Evolutionary conservation across 2,888 invertebrate species (phyloP).

Genomic region (Xylota sylvarum): DNA sequence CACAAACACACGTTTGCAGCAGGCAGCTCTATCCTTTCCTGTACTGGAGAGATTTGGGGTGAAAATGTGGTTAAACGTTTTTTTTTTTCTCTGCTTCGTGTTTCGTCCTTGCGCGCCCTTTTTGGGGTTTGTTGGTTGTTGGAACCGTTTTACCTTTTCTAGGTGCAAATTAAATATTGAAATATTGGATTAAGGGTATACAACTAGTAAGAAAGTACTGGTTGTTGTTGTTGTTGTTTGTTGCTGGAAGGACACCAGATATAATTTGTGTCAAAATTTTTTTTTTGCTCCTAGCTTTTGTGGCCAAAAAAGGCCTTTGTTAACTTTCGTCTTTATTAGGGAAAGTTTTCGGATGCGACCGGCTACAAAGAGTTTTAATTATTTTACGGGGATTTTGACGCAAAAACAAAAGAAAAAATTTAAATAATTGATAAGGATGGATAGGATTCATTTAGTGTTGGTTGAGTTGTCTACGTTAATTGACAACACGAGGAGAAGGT

Average conservation of each 20-base stretch:
- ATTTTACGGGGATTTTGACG: slow-evolving; percentile 25
- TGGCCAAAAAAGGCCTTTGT: slow-evolving; percentile 18
- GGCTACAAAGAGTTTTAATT: slow-evolving; percentile 40
- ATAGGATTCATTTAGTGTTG: neutral
- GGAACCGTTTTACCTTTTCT: slow-evolving; percentile 44
- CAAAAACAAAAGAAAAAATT: slow-evolving; percentile 10
- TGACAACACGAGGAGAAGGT: slow-evolving; percentile 8
- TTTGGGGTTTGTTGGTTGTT: slow-evolving; percentile 8
- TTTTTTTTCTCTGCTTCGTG: neutral
- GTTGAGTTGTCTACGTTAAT: neutral
- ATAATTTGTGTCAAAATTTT: slow-evolving; percentile 49
- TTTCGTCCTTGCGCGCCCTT: neutral
- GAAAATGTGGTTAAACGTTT: slow-evolving; percentile 36
- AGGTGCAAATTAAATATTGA: slow-evolving; percentile 71
- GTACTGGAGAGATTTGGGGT: neutral
- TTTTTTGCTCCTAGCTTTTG: neutral
- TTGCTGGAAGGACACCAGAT: neutral
- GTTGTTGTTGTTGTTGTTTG: neutral
- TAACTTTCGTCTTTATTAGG: slow-evolving; percentile 15
- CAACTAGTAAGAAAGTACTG: neutral
- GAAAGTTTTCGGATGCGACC: neutral
- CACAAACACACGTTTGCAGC: slow-evolving; percentile 16
- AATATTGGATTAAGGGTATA: slow-evolving; percentile 58
- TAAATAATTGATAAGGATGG: slow-evolving; percentile 48
- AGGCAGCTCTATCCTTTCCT: neutral